Evolutionary conservation across 2,113 vertebrate genomes (phyloP), one percentile per base, ranked within the genome.

Genomic region (Protomyctophum bolini): DNA sequence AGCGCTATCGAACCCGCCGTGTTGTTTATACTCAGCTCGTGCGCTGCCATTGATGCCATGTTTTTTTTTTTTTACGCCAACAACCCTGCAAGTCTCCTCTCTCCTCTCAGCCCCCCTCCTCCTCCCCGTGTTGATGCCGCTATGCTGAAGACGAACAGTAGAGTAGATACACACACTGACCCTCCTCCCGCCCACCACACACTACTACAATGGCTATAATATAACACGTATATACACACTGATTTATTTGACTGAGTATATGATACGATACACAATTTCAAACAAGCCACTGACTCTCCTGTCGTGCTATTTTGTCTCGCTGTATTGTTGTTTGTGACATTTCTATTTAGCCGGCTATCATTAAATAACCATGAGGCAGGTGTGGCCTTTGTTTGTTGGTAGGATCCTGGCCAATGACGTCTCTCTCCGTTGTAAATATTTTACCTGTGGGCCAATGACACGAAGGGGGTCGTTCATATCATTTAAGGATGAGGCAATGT

Each of bases 11-110:
- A 88, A 46, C 83, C 88, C 0, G 95, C 88, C 0, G 95, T 74
- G 72, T 15, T 88, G 72, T 15, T 88, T 54, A 84, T 14, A 33
- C 74, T 79, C 4, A 87, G 86, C 76, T 93, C 92, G 1, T 83
- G 80, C 10, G 79, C 84, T 15, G 86, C 88, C 90, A 86, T 51
- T 50, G 87, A 83, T 87, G 91, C 80, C 96, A 97, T 41, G 5
- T 41, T 41, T 41, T 41, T 41, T 33, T 33, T 41, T 88, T 90
- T 87, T 82, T 58, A 15, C 41, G 62, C 61, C 79, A 41, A 48
- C 11, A 58, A 46, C 51, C 52, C n/a, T 54, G 52, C 52, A 57
- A 72, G 71, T 80, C 12, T 29, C 60, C 47, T 72, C 47, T 49
- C 48, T 15, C 52, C 33, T 41, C 33, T 41, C 33, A 41, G 33